A percentile compares a stretch with the other conserved stretches of the same genome.
These are phyloP conservation scores for Tethya wilhelma DNA, from an alignment of 37 sponge, comb jelly and placozoan genomes.

Conservation along the genomic window DNA sequence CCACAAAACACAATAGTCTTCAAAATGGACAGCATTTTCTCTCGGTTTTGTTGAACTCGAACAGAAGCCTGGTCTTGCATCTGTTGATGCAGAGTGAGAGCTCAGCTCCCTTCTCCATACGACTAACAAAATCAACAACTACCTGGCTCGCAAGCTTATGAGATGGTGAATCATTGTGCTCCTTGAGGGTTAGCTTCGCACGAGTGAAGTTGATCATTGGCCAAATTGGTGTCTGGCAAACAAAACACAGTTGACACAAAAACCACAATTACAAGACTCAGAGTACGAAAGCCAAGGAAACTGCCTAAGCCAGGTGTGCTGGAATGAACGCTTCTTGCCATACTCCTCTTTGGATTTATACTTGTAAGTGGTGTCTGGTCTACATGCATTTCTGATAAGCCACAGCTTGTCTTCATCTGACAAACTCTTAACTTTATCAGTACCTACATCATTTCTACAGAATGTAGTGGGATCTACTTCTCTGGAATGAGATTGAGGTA, in stretches of 20 bases:
- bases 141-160: neutral
- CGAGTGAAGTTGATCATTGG: constrained; percentile 43
- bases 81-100: neutral
- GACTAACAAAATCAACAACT: neutral
- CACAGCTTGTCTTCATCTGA: constrained; percentile 18
- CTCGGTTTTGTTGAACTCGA: neutral
- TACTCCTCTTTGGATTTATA: constrained; percentile 37
- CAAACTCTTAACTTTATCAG: neutral
- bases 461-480: too few relatives aligned
- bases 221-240: constrained; percentile 16
- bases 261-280: constrained; percentile 32
- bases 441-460: too few relatives aligned
- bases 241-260: constrained; percentile 50
- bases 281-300: constrained; percentile 67
- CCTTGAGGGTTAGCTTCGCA: constrained; percentile 36
- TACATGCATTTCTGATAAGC: constrained; percentile 28
- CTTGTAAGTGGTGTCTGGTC: constrained; percentile 18
- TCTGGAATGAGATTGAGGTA: too few relatives aligned
- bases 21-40: constrained; percentile 25
- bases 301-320: constrained; percentile 46
- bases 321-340: constrained; percentile 51
- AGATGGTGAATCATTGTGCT: neutral
- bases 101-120: constrained; percentile 4
- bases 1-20: constrained; percentile 50
- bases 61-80: neutral